phyloP scores from a whole-genome alignment of 2,888 invertebrate genomes.

The Sceliomorpha sp. region DNA sequence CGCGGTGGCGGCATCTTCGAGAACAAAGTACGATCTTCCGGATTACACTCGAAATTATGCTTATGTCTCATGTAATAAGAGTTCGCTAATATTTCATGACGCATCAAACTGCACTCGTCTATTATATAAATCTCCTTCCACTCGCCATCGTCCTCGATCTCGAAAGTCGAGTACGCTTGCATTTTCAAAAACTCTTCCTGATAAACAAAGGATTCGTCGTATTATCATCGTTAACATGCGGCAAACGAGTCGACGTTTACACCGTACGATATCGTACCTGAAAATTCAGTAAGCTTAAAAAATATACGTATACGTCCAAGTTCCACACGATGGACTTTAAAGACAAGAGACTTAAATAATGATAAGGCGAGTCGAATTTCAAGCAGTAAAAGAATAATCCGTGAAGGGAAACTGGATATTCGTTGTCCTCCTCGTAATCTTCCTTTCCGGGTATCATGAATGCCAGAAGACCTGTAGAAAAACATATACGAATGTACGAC shows the following conservation, averaged over 20 bases:
- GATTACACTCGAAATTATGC: slow-evolving; percentile 37
- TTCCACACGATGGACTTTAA: slow-evolving; percentile 73
- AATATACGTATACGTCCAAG: slow-evolving; percentile 69
- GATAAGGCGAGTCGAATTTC: slow-evolving; percentile 69
- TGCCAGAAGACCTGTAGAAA: slow-evolving; percentile 67
- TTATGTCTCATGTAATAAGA: slow-evolving; percentile 66
- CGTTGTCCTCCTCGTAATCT: slow-evolving; percentile 61
- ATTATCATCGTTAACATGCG: too few species aligned
- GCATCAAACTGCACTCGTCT: slow-evolving; percentile 69
- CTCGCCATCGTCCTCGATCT: slow-evolving; percentile 59
- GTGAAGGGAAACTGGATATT: slow-evolving; percentile 65
- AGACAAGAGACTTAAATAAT: slow-evolving; percentile 70
- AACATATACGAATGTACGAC: too few species aligned
- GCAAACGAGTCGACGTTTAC: too few species aligned
- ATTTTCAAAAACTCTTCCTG: slow-evolving; percentile 69
- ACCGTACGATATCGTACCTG: slow-evolving; percentile 62
- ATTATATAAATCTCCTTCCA: slow-evolving; percentile 59
- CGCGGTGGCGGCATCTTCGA: slow-evolving; percentile 66
- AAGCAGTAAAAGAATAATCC: slow-evolving; percentile 67
- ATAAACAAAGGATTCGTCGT: too few species aligned
- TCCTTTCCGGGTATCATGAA: slow-evolving; percentile 65
- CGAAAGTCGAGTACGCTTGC: slow-evolving; percentile 62
- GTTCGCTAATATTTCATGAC: slow-evolving; percentile 69
- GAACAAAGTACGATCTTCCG: slow-evolving; percentile 67
- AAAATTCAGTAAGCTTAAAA: slow-evolving; percentile 66